Base-by-base conservation (phyloP, 2,113 vertebrate species). In the Hypocryptadius cinnamomeus region DNA sequence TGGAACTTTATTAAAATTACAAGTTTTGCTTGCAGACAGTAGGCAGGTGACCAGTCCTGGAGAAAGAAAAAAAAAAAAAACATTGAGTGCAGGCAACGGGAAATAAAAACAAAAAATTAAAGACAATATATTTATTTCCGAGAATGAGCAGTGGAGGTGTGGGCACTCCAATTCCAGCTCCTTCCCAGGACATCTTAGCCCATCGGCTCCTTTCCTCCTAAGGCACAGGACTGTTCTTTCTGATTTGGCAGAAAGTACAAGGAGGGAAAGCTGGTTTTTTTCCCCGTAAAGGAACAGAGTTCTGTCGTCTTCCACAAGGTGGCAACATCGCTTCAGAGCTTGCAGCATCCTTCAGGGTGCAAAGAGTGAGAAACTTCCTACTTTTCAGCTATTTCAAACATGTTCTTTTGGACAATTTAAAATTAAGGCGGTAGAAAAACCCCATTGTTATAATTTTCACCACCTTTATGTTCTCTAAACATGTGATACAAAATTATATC, bases 251-350 rank as follows among this genome's bases (percentile, higher is more conserved):
- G 37, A 45, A 79, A 68, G 19, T 8, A 30, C 16, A 39, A 76
- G 40, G 20, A 77, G 4, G 11, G 7, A 77, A 89, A 79, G 11
- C 11, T 21, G n/a, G 4, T 23, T 42, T 54, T 66, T 33, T 30
- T 18, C 1, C 6, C 19, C 4, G 4, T 5, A 22, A 63, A 57
- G 11, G 42, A 79, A 20, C 44, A 22, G 65, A 65, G 28, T 45
- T 27, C 50, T 39, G 71, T 64, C 21, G 40, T 50, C 39, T 70
- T 95, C 97, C 97, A 98, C 97, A 96, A 98, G 97, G 93, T 97
- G 97, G 97, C 97, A 97, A 97, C 96, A 96, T 95, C 79, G 96
- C 68, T 94, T 97, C 94, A 96, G 94, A 89, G 28, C 94, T 96
- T 11, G 2, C 53, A 42, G 50, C 40, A 44, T 28, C 66, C 50